A percentile compares a stretch with the other conserved stretches of the same genome.
Conservation (phyloP, 2,888 invertebrate genomes). For the Epirrhoe alternata region DNA sequence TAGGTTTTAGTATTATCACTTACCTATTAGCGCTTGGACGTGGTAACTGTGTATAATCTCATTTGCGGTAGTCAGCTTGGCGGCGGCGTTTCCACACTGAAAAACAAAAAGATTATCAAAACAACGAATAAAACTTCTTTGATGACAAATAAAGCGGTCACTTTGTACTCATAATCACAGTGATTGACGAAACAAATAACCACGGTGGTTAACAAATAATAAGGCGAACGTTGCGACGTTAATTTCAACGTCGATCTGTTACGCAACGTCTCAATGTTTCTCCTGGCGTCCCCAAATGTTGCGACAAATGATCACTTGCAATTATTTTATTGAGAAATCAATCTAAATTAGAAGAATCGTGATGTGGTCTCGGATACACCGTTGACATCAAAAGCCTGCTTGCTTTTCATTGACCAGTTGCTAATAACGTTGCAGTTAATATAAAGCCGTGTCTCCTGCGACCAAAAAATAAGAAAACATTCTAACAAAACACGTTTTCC, state of each 20-base stretch:
- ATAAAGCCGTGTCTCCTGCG: too few relatives aligned
- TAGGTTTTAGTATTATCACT: slow-evolving; percentile 42
- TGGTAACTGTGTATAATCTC: slow-evolving; percentile 79
- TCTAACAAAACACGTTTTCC: too few relatives aligned
- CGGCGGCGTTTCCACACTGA: slow-evolving; percentile 76
- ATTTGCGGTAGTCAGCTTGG: slow-evolving; percentile 85
- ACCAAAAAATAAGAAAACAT: too few relatives aligned
- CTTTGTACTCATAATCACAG: slow-evolving; percentile 63
- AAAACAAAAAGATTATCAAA: slow-evolving; percentile 46
- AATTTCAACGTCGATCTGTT: slow-evolving; percentile 69
- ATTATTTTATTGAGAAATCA: slow-evolving; percentile 73
- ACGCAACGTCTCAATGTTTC: slow-evolving; percentile 55
- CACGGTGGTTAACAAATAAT: slow-evolving; percentile 75
- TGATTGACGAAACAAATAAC: slow-evolving; percentile 72
- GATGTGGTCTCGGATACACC: slow-evolving; percentile 53
- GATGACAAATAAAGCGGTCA: slow-evolving; percentile 66
- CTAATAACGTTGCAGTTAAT: too few relatives aligned
- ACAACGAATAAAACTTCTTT: slow-evolving; percentile 20
- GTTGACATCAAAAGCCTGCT: not conserved
- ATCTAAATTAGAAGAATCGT: slow-evolving; percentile 74
- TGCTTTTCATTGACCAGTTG: too few relatives aligned
- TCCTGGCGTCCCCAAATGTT: slow-evolving; percentile 69
- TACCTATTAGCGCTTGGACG: slow-evolving; percentile 84
- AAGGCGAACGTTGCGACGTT: slow-evolving; percentile 67
- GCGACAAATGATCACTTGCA: slow-evolving; percentile 60